phyloP scores from a whole-genome alignment of 2,888 invertebrate genomes.

The Lasioglossum calceatum region DNA sequence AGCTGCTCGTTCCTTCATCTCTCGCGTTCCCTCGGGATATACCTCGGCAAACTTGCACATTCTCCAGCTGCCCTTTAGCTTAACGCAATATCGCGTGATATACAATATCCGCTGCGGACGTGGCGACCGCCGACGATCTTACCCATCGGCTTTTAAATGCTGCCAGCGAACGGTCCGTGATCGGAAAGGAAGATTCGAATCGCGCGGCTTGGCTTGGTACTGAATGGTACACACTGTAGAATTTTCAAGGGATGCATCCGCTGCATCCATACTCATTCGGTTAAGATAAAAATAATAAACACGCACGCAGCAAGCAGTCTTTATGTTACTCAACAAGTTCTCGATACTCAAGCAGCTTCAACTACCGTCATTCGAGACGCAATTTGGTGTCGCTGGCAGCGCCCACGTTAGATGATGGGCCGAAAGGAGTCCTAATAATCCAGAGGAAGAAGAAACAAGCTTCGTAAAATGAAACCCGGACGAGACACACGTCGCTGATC shows the following conservation, averaged over 20 bases:
- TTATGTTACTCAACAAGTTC: too few relatives aligned
- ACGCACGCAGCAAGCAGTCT: too few relatives aligned
- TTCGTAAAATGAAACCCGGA: background rate
- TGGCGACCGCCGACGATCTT: background rate
- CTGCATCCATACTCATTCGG: too few relatives aligned
- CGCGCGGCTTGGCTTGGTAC: background rate
- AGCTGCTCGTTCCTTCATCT: constrained; percentile 47
- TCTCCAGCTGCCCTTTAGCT: constrained; percentile 54
- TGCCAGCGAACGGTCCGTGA: background rate
- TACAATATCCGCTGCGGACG: background rate
- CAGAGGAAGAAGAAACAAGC: background rate
- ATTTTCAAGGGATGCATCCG: too few relatives aligned
- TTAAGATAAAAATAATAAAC: too few relatives aligned
- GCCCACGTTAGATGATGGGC: too few relatives aligned
- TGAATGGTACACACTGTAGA: too few relatives aligned
- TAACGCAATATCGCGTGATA: constrained; percentile 68
- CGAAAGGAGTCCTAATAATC: background rate
- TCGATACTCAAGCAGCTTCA: background rate
- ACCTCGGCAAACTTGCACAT: constrained; percentile 55
- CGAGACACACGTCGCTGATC: background rate
- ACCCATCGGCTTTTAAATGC: background rate
- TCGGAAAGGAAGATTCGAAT: background rate
- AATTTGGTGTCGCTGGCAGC: background rate
- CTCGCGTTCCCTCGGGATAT: constrained; percentile 30
- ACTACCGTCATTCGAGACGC: background rate